Evolutionary conservation across 2,797 vertebrate species (phyloP).

Genomic region (Oreochromis mossambicus): DNA sequence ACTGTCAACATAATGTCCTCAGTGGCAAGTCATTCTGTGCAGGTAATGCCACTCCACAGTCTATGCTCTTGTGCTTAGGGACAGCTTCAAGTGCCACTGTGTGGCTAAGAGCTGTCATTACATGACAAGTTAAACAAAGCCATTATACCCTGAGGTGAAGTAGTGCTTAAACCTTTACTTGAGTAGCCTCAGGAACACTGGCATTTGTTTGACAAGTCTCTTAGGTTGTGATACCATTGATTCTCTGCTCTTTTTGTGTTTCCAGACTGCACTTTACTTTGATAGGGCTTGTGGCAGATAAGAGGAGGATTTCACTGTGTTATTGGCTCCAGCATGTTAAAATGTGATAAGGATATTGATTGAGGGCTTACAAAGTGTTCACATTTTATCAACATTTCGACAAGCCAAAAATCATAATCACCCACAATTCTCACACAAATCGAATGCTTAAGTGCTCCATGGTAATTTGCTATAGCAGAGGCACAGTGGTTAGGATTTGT

Average conservation of each 20-base stretch:
- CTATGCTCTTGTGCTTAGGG: not conserved
- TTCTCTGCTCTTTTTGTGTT: not conserved
- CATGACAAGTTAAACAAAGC: slow-evolving; percentile 8
- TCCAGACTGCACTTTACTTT: not conserved
- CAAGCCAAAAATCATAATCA: not conserved
- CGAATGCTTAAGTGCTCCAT: not conserved
- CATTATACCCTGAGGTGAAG: not conserved
- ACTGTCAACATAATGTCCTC: not conserved
- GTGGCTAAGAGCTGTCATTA: slow-evolving; percentile 45
- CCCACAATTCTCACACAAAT: not conserved
- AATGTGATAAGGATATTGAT: not conserved
- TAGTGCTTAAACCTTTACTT: not conserved
- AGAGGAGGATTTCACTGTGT: not conserved
- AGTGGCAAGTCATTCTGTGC: slow-evolving; percentile 5
- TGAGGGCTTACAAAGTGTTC: not conserved
- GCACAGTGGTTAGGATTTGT: not conserved
- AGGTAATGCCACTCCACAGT: not conserved
- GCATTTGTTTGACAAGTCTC: not conserved
- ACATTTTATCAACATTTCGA: not conserved
- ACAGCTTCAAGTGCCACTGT: slow-evolving; percentile 38
- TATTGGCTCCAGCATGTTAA: not conserved
- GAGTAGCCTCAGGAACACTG: not conserved
- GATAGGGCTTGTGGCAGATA: not conserved
- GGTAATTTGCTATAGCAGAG: not conserved
- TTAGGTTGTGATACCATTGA: not conserved